A percentile compares a stretch with the other conserved stretches of the same genome.
These are phyloP conservation scores for Strix aluco DNA, from an alignment of 2,113 vertebrate species.

Conservation along the genomic window DNA sequence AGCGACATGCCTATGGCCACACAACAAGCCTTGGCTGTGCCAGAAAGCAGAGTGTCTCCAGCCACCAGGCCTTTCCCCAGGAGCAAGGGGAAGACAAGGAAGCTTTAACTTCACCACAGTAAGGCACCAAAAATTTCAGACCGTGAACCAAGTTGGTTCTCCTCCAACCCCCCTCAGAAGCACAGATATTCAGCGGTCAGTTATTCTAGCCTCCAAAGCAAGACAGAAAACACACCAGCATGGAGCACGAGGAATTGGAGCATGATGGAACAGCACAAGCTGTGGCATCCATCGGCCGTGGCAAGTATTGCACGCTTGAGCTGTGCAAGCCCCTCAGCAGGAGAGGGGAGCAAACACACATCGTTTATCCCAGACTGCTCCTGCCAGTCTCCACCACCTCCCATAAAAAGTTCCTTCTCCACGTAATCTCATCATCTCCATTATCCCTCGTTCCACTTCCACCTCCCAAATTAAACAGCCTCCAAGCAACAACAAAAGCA, in stretches of 20 bases:
- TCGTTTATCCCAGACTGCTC: not conserved
- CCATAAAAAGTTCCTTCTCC: not conserved
- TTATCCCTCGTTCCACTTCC: not conserved
- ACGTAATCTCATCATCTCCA: not conserved
- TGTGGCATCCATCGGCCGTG: fast-evolving
- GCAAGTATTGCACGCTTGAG: not conserved
- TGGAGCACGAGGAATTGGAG: fast-evolving
- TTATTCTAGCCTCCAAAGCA: not conserved
- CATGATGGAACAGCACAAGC: not conserved
- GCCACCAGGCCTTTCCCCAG: not conserved
- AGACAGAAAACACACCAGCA: not conserved
- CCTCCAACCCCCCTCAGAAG: not conserved
- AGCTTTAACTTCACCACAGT: not conserved
- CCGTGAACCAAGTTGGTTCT: not conserved
- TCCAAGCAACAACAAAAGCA: not conserved
- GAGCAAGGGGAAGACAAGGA: not conserved
- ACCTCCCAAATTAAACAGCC: not conserved
- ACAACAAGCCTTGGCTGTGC: not conserved
- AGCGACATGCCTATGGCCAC: not conserved
- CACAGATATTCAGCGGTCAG: not conserved
- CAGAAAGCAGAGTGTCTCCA: not conserved
- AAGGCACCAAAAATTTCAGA: not conserved
- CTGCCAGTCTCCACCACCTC: not conserved
- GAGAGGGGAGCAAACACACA: not conserved
- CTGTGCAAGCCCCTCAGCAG: not conserved